Conservation (phyloP, 2,888 invertebrate genomes). For the Drosophila monieri region DNA sequence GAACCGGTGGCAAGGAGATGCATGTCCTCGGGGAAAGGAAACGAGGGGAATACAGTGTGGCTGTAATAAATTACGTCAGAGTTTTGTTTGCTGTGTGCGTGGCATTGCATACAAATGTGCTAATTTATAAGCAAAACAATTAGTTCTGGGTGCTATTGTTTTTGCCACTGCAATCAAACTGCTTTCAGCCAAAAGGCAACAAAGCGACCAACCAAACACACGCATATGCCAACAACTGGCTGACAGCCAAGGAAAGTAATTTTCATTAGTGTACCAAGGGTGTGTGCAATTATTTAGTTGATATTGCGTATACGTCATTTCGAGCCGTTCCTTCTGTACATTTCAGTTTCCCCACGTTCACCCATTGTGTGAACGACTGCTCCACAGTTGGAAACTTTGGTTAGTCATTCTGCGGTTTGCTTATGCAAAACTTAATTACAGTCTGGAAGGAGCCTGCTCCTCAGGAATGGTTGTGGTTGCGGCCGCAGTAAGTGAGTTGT, state of each 20-base stretch:
- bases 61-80: slow-evolving; percentile 73
- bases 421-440: slow-evolving; percentile 38
- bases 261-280: slow-evolving; percentile 68
- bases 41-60: not conserved
- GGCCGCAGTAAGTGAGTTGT: not conserved
- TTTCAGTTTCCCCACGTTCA: slow-evolving; percentile 8
- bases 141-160: slow-evolving; percentile 54
- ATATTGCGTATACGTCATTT: slow-evolving; percentile 68
- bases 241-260: slow-evolving; percentile 57
- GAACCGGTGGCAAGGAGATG: slow-evolving; percentile 24
- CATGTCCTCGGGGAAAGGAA: slow-evolving; percentile 26
- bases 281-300: slow-evolving; percentile 65
- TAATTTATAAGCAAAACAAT: slow-evolving; percentile 79
- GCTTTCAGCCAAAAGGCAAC: slow-evolving; percentile 31
- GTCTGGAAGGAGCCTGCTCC: slow-evolving; percentile 8
- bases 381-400: slow-evolving; percentile 22
- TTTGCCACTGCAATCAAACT: slow-evolving; percentile 30
- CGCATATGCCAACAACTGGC: slow-evolving; percentile 19
- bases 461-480: not conserved
- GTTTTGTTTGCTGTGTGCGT: slow-evolving; percentile 39
- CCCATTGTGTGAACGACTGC: slow-evolving; percentile 14
- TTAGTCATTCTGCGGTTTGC: slow-evolving; percentile 26
- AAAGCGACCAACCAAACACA: slow-evolving; percentile 19
- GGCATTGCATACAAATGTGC: slow-evolving; percentile 73
- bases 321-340: slow-evolving; percentile 41